Evolutionary conservation across 1,140 invertebrate species (phyloP).

Genomic region (Drosophila ficusphila): DNA sequence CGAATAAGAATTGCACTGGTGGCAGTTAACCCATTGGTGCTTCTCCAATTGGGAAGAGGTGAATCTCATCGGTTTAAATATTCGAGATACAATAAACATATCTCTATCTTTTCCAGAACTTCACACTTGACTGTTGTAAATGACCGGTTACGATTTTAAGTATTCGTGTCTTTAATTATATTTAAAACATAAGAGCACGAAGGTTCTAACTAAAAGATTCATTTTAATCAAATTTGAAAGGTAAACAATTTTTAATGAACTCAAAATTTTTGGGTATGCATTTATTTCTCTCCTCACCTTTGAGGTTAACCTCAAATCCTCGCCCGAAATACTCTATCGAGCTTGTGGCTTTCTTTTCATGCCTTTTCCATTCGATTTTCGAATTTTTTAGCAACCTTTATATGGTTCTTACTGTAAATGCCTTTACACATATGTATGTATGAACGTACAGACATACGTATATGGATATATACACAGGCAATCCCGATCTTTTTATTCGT

Average conservation of each 20-base stretch:
- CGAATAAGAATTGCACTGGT: slow-evolving; percentile 63
- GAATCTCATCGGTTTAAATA: slow-evolving; percentile 5
- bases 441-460: slow-evolving; percentile 1
- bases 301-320: slow-evolving; percentile 6
- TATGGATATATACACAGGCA: slow-evolving; percentile 24
- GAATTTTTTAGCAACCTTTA: slow-evolving; percentile 10
- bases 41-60: slow-evolving; percentile 1
- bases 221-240: too few relatives aligned
- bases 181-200: too few relatives aligned
- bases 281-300: neutral
- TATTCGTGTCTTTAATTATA: too few relatives aligned
- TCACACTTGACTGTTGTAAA: too few relatives aligned
- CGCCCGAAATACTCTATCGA: neutral
- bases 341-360: slow-evolving; percentile 10
- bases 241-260: too few relatives aligned
- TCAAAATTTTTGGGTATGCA: neutral
- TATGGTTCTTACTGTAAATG: slow-evolving; percentile 12
- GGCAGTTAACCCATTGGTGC: slow-evolving; percentile 59
- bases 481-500: slow-evolving; percentile 46
- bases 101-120: too few relatives aligned
- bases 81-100: too few relatives aligned
- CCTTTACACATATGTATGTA: neutral
- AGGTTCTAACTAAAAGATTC: too few relatives aligned
- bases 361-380: slow-evolving; percentile 6
- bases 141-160: too few relatives aligned